These are phyloP conservation scores for Automeris io DNA, from an alignment of 2,888 invertebrate species.

Conservation along the genomic window DNA sequence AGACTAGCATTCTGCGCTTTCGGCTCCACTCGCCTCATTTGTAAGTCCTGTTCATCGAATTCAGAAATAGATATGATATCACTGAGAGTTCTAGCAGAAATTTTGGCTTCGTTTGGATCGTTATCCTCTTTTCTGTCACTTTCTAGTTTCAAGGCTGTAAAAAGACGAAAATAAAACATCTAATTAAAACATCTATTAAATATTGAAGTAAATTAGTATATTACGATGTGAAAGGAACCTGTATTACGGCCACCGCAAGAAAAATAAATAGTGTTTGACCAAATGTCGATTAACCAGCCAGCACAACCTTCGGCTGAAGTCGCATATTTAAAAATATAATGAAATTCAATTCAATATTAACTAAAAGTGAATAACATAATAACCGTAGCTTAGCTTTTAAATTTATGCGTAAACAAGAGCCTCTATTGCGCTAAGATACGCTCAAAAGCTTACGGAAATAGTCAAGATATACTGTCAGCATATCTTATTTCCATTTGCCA, in stretches of 20 bases:
- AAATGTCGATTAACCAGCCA: no score
- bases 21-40: constrained; percentile 70
- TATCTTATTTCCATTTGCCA: no score
- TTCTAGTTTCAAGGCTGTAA: constrained; percentile 76
- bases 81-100: constrained; percentile 82
- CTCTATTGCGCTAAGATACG: no score
- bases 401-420: no score
- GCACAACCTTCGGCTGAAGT: no score
- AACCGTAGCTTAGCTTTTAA: no score
- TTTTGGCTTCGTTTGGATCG: constrained; percentile 70
- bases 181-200: not conserved
- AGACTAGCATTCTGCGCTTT: constrained; percentile 46
- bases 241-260: not conserved
- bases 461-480: no score
- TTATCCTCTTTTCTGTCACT: constrained; percentile 65
- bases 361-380: no score
- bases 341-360: no score
- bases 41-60: constrained; percentile 80
- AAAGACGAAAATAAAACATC: not conserved
- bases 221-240: not conserved
- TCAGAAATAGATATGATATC: constrained; percentile 86
- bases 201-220: not conserved
- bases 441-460: no score
- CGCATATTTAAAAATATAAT: no score
- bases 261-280: constrained; percentile 8